Conservation (phyloP, 2,888 invertebrate species). For the Ommatoiulus sabulosus region DNA sequence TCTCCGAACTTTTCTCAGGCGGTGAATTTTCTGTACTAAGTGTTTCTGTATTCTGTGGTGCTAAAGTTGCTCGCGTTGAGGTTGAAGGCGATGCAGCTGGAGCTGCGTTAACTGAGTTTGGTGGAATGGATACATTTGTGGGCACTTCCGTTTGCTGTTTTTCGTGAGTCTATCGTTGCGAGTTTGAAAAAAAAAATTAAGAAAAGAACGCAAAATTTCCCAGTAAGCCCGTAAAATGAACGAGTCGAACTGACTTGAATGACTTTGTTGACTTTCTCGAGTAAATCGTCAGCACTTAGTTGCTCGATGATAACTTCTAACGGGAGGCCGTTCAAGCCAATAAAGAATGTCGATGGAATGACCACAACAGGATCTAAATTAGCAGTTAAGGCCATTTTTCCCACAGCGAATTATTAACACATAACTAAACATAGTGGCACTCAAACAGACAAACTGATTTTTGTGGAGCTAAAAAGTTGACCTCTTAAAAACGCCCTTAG, state of each 20-base stretch:
- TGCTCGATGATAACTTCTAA: slow-evolving; percentile 81
- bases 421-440: no score
- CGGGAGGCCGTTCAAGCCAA: slow-evolving; percentile 83
- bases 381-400: slow-evolving; percentile 55
- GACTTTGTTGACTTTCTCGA: slow-evolving; percentile 76
- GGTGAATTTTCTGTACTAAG: not conserved
- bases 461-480: no score
- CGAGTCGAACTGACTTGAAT: slow-evolving; percentile 67
- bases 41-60: not conserved
- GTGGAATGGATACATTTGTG: not conserved
- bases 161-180: not conserved
- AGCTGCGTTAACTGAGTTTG: not conserved
- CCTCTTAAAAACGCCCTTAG: no score
- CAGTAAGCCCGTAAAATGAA: not conserved
- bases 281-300: slow-evolving; percentile 74
- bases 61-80: not conserved
- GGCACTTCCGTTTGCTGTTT: not conserved
- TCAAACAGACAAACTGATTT: no score
- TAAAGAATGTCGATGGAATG: slow-evolving; percentile 83
- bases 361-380: slow-evolving; percentile 68
- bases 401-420: no score
- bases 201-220: no score
- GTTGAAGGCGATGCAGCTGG: not conserved
- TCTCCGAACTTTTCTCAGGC: not conserved
- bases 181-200: not conserved